Base-by-base conservation (phyloP, 1,140 invertebrate genomes). In the Cepaea nemoralis region DNA sequence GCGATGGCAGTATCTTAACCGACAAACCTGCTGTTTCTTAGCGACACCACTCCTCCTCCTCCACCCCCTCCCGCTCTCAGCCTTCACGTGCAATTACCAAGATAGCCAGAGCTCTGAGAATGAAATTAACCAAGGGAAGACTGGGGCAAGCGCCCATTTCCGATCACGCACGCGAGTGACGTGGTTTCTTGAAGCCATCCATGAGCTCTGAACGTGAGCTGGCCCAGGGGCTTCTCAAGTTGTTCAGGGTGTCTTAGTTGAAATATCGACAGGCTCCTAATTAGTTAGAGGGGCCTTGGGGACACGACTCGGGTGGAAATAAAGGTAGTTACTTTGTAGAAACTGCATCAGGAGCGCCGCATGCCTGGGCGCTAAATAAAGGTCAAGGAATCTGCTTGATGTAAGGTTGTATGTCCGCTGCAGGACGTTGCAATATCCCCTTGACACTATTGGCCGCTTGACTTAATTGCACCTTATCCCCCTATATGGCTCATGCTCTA, bases 41-140 rank as follows among this genome's bases (percentile, higher is more conserved):
- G 35, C 5, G n/a, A 45, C 70, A 27, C 27, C 40, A 8, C 40
- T 45, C 40, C 45, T 50, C 24, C 73, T 35, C 0, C 8, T 27
- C 42, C n/a, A 6, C 73, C 69, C 39, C 33, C 42, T n/a, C 33
- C 73, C 40, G 27, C 14, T 39, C 14, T 39, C 70, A 16, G 6
- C 37, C 40, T 6, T 22, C 69, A 37, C 35, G 2, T 31, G 35
- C 69, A 40, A 31, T 71, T 39, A 24, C 69, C 35, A 39, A 16
- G 40, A 39, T 39, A 22, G 35, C 69, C 69, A 63, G 16, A 27
- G 19, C 27, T 63, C 59, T 31, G 14, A 69, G 59, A 31, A 39
- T 37, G 59, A 67, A 39, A 67, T 39, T 66, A 66, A 79, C n/a
- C 33, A 42, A 70, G 39, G 31, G 39, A 67, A 33, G 66, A 31